phyloP scores from a whole-genome alignment of 2,797 vertebrate genomes.

The Silurus lanzhouensis region DNA sequence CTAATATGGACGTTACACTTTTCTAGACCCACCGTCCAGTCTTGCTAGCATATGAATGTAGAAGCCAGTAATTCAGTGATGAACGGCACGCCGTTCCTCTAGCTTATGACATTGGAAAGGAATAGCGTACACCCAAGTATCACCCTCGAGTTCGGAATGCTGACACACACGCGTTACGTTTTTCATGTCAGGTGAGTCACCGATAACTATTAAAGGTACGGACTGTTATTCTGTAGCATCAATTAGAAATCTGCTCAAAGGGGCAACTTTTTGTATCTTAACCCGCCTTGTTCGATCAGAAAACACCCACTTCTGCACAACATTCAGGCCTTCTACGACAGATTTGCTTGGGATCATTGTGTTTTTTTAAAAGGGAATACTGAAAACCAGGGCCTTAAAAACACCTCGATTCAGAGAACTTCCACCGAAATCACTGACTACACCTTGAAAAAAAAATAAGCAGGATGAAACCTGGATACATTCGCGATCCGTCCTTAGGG shows the following conservation, averaged over 20 bases:
- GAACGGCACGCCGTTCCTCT: background rate
- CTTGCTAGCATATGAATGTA: constrained; percentile 7
- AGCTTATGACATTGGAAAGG: constrained; percentile 18
- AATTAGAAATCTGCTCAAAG: background rate
- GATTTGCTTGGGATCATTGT: background rate
- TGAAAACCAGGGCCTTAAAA: background rate
- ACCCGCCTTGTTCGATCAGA: background rate
- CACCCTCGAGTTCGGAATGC: background rate
- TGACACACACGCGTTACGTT: background rate
- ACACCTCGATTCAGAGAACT: background rate
- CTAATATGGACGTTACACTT: too few relatives aligned
- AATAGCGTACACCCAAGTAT: background rate
- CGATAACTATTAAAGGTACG: background rate
- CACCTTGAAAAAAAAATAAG: background rate
- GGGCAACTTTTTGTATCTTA: background rate
- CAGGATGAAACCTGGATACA: constrained; percentile 7
- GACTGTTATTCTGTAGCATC: background rate
- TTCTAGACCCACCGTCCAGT: background rate
- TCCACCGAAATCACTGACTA: constrained; percentile 11
- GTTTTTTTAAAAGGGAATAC: background rate
- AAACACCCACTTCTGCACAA: background rate
- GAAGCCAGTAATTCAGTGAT: background rate
- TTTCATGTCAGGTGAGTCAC: background rate
- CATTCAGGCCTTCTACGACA: background rate
- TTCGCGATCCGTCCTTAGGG: background rate